Base-by-base conservation (phyloP, 2,888 invertebrate species). In the Caenorhabditis zanzibari region DNA sequence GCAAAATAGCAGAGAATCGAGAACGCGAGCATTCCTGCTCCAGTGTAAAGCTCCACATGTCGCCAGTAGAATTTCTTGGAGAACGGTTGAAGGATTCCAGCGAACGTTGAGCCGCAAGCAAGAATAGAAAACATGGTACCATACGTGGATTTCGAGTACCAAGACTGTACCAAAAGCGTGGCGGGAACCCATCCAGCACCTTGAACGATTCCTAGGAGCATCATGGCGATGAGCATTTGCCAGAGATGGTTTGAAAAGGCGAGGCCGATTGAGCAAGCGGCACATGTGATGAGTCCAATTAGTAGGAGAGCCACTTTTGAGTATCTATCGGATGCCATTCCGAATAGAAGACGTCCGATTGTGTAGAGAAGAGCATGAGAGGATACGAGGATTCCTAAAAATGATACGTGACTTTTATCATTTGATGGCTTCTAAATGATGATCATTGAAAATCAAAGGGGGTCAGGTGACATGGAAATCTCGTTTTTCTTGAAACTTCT, bases 41-140 rank as follows among this genome's bases (percentile, higher is more conserved):
- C 82, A 12, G 82, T 73, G 35, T 73, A 77, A 28, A 85, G 44
- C 24, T 82, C 83, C 19, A 84, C 81, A 26, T 72, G 64, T 22
- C 88, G 64, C 88, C 88, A 88, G 38, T 87, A 81, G 69, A 81
- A 82, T 32, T 69, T 75, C 26, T 84, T 84, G 10, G 84, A 61
- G 28, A 77, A 71, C 22, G 88, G 85, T 44, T 88, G 81, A 16
- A 85, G 41, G 9, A 89, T 71, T 14, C 89, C 89, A 47, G 87
- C 86, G 12, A 85, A 63, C 7, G 86, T 88, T 9, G 81, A 80
- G 16, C 87, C 86, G 44, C 86, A 83, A 12, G 85, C 84, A 10
- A 89, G 81, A 22, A 88, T 73, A 4, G 89, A 87, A 76, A 86
- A 88, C 76, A 86, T 81, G n/a, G 83, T 83, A 9, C 85, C 85